Evolutionary conservation across 2,113 vertebrate genomes (phyloP).

Genomic region (Clinocottus analis): DNA sequence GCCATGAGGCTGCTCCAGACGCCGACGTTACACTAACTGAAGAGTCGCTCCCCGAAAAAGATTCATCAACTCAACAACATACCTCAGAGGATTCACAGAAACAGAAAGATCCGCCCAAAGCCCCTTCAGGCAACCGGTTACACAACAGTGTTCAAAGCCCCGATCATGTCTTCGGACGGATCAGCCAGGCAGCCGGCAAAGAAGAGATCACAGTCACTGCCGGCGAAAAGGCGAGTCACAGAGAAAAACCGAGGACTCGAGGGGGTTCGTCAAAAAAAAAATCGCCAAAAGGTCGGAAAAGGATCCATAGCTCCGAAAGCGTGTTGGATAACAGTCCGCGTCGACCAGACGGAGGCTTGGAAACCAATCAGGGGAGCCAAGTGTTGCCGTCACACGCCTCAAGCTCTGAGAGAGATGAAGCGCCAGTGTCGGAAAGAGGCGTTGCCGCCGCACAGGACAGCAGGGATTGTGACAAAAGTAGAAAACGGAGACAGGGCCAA

Average conservation of each 20-base stretch:
- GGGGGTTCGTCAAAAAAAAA: conserved; percentile 6
- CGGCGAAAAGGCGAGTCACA: not conserved
- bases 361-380: not conserved
- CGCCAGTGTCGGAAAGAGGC: conserved; percentile 10
- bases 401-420: conserved; percentile 3
- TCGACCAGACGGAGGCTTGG: not conserved
- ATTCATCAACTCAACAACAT: too few relatives aligned
- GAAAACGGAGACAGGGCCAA: conserved; percentile 74
- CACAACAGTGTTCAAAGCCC: not conserved
- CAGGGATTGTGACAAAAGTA: not conserved
- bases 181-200: not conserved
- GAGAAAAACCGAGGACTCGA: not conserved
- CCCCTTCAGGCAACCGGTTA: not conserved
- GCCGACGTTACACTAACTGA: not conserved
- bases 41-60: not conserved
- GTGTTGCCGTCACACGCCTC: not conserved
- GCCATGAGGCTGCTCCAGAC: not conserved
- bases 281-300: too few relatives aligned
- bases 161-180: not conserved
- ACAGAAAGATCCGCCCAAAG: not conserved
- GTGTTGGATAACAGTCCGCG: not conserved
- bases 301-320: not conserved
- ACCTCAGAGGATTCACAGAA: not conserved
- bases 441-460: conserved; percentile 2
- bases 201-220: not conserved